Conservation (phyloP, 2,113 vertebrate species). For the Ia io region DNA sequence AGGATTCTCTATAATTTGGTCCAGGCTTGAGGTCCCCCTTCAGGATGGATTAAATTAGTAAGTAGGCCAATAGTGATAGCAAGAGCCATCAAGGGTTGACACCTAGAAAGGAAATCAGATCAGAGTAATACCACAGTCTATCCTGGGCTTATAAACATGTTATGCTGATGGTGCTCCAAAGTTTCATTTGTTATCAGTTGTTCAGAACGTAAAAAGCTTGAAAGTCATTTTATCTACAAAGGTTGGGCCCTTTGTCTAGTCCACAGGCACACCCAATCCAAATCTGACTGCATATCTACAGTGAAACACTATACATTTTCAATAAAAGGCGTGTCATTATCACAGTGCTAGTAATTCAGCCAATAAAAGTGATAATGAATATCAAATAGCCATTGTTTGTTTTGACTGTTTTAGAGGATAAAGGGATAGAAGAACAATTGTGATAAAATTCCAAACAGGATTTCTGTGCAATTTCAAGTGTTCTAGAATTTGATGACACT, state of each 20-base stretch:
- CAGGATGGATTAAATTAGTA: background rate
- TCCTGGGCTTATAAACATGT: background rate
- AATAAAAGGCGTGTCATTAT: background rate
- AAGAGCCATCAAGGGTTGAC: background rate
- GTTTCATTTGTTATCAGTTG: constrained; percentile 3
- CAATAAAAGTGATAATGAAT: background rate
- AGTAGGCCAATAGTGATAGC: background rate
- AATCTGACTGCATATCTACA: background rate
- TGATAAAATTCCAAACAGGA: background rate
- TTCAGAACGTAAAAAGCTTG: constrained; percentile 33
- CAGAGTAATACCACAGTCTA: background rate
- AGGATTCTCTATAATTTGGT: background rate
- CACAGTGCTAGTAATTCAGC: background rate
- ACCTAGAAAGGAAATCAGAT: background rate
- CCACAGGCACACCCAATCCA: background rate
- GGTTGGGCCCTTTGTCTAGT: background rate
- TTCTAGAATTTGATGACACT: constrained; percentile 24
- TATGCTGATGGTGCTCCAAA: background rate
- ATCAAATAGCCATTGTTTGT: background rate
- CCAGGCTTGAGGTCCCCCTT: background rate
- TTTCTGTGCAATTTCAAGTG: background rate
- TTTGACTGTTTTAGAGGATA: background rate
- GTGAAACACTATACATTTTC: background rate
- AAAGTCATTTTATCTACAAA: background rate
- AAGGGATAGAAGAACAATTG: background rate